Conservation (phyloP, 2,797 vertebrate species). For the Heteromormyrus szaboi region DNA sequence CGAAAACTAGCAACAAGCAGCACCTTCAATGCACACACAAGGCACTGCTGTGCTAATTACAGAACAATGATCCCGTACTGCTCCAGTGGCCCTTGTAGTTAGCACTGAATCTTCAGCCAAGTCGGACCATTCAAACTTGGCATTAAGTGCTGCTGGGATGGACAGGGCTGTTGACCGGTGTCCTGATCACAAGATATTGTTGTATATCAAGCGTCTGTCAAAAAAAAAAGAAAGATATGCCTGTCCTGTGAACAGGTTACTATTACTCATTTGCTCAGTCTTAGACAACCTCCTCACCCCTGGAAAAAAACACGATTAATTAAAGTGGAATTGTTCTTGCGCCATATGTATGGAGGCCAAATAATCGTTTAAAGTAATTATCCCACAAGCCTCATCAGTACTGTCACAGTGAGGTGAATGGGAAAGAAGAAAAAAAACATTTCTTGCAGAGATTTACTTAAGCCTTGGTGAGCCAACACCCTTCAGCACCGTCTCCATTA, state of each 20-base stretch:
- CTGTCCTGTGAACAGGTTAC: background rate
- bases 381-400: conserved; percentile 5
- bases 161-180: conserved; percentile 33
- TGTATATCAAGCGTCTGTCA: conserved; percentile 51
- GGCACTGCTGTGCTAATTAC: background rate
- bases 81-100: conserved; percentile 25
- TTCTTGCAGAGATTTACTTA: conserved; percentile 32
- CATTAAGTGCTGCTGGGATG: conserved; percentile 23
- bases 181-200: conserved; percentile 33
- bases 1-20: background rate
- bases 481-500: conserved; percentile 39
- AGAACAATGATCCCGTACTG: background rate
- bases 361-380: conserved; percentile 22
- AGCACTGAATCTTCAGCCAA: conserved; percentile 23
- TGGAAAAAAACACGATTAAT: conserved; percentile 33
- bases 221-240: background rate
- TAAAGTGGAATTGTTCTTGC: conserved; percentile 33
- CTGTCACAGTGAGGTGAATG: conserved; percentile 12
- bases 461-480: conserved; percentile 41
- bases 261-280: conserved; percentile 4
- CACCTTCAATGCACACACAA: background rate
- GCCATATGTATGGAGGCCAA: conserved; percentile 17
- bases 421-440: conserved; percentile 8
- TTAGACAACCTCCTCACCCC: conserved; percentile 39
- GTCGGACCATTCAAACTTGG: background rate